Base-by-base conservation (phyloP, 2,888 invertebrate species). In the Andrena bucephala region DNA sequence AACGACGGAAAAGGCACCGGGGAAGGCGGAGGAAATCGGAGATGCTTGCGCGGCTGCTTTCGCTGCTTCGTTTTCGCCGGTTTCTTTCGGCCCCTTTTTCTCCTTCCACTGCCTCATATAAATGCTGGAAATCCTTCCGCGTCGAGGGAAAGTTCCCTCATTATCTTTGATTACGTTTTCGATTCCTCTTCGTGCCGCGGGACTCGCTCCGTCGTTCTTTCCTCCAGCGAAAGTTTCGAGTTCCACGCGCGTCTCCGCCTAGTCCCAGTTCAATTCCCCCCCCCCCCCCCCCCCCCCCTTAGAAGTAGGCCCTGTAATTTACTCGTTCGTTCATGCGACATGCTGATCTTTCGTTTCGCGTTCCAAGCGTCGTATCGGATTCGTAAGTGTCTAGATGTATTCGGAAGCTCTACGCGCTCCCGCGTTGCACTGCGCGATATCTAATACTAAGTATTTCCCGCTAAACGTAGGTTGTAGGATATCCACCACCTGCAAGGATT, bases 131-230 rank as follows among this genome's bases (percentile, higher is more conserved):
- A 75, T 73, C 66, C 74, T 66, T 60, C 74, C 83, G 48, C 72
- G 62, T 62, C 62, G 59, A 50, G 75, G 57, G 70, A 81, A 79
- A 83, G 52, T 85, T 85, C 67, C 69, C 83, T 85, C 83, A 76
- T 85, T 85, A 85, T 83, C 85, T 83, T 76, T 85, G 75, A 83
- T 85, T 85, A 83, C 78, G 81, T 81, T 85, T 81, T 76, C 81
- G 83, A 85, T 78, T 78, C 85, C 73, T 73, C 67, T 73, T 80
- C 83, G 77, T 48, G 36, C 13, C 3, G 16, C 16, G 33, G 13
- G 54, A 20, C 24, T 24, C 20, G 20, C 54, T 0, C 24, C 24
- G 54, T 5, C 54, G 54, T 54, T 20, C n/a, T n/a, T 29, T 36
- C n/a, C 20, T 36, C 20, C 54, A 8, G 50, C 10, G 50, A n/a